Evolutionary conservation across 2,113 vertebrate species (phyloP).

Genomic region (Prunella himalayana): DNA sequence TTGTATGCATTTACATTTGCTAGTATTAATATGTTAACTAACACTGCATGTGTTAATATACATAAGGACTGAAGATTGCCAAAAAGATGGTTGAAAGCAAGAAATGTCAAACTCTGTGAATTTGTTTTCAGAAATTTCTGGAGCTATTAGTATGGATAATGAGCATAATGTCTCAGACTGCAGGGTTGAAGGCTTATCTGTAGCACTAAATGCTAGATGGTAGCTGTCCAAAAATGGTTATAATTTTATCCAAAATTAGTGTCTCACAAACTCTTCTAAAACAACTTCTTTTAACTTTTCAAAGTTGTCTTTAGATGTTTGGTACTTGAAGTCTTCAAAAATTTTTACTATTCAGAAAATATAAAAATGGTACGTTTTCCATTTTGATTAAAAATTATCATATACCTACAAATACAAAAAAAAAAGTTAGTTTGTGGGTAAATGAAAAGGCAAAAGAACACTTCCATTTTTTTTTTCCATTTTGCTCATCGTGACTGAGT

Average conservation of each 20-base stretch:
- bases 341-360: not conserved
- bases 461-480: not conserved
- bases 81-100: conserved; percentile 14
- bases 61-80: conserved; percentile 25
- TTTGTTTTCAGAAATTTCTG: conserved; percentile 2
- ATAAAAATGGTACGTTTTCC: not conserved
- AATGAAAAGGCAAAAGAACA: not conserved
- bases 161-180: not conserved
- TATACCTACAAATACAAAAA: not conserved
- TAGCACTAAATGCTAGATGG: not conserved
- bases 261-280: not conserved
- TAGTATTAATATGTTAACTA: conserved; percentile 46
- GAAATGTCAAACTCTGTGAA: conserved; percentile 17
- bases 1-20: conserved; percentile 33
- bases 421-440: not conserved
- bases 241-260: not conserved
- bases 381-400: not conserved
- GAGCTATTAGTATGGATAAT: not conserved
- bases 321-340: not conserved
- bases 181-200: not conserved
- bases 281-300: not conserved
- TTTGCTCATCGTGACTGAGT: not conserved
- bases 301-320: not conserved
- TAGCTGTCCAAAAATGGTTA: not conserved
- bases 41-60: conserved; percentile 46